Evolutionary conservation across 2,888 invertebrate species (phyloP), one percentile per base, ranked within the genome.

Genomic region (Empis livida): DNA sequence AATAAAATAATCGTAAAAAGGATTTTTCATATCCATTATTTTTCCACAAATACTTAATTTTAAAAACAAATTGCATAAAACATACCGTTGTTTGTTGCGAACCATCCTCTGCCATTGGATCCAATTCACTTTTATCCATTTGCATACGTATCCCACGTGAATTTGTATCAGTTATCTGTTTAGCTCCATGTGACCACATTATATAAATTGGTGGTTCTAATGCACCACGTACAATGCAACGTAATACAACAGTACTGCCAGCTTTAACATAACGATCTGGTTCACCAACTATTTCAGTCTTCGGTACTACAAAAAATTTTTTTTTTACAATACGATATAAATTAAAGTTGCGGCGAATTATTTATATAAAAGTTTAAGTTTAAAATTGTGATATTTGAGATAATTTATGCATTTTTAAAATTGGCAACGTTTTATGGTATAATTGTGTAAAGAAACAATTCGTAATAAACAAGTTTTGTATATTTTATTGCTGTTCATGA

Each of bases 151-250:
- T 63, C 50, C 69, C 66, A 45, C 59, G 57, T 30, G 67, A 68
- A 50, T 70, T 69, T 39, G 63, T 62, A 20, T 46, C 43, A 49
- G 68, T 61, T 56, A 68, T 52, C 53, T 68, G 67, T 50, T 66
- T 63, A 9, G 68, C 55, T 16, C 67, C 68, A 54, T 90, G 91
- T 73, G 90, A 92, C 92, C 92, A 93, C 77, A 92, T 92, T 62
- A 93, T 90, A 73, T 88, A 92, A 56, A 87, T 86, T 56, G 92
- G 92, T 63, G 88, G 87, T 71, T 91, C 91, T 54, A 92, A 77
- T 58, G 90, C 88, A 71, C 88, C 87, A 57, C 88, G 85, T 68
- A 93, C 90, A 56, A 90, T 83, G 74, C 92, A 93, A 66, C 85
- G 84, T 54, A 93, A 75, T 63, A 83, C 81, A 54, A 93, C 90